These are phyloP conservation scores for Pseudopodoces humilis DNA, from an alignment of 2,113 vertebrate species.

Conservation along the genomic window DNA sequence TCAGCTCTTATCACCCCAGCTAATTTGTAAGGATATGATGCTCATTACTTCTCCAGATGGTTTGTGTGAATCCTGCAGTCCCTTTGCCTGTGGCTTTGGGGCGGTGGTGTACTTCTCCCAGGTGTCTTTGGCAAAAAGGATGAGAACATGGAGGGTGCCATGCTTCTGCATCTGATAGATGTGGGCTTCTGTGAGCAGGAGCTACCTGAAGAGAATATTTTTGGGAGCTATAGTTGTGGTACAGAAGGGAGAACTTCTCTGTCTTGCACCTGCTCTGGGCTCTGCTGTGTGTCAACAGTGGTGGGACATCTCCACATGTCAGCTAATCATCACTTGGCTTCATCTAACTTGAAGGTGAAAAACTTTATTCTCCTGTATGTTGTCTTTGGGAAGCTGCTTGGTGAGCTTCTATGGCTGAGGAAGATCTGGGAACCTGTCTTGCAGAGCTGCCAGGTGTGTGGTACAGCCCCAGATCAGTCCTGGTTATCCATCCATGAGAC, in stretches of 20 bases:
- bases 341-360: background rate
- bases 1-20: background rate
- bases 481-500: rapidly evolving
- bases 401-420: background rate
- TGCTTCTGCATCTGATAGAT: background rate
- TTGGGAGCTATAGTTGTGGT: background rate
- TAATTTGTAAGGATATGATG: background rate
- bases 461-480: background rate
- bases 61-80: background rate
- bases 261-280: background rate
- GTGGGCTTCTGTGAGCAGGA: background rate
- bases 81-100: background rate
- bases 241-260: background rate
- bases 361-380: background rate
- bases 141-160: background rate
- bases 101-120: background rate
- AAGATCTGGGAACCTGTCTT: background rate
- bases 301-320: background rate
- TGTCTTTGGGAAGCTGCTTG: background rate
- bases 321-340: background rate
- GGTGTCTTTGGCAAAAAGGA: background rate
- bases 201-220: background rate
- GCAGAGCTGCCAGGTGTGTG: background rate
- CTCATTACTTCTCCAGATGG: background rate
- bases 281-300: background rate